Conservation (phyloP, 2,888 invertebrate species). For the Phengaris arion region DNA sequence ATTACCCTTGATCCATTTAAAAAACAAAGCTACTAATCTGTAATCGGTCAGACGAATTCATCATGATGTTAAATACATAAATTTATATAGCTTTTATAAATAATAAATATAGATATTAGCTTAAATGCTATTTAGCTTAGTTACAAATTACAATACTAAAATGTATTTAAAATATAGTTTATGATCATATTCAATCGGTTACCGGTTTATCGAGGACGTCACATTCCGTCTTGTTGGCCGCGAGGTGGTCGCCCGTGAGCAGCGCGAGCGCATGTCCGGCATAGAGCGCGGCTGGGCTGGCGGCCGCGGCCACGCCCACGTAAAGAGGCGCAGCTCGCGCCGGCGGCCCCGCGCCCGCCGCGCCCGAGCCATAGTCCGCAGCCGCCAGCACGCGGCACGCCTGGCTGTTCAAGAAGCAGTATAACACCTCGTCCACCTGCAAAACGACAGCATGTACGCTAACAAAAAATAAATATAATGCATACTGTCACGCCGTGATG, state of each 20-base stretch:
- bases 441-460: background rate
- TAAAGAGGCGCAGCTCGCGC: conserved; percentile 76
- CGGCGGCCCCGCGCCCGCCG: conserved; percentile 70
- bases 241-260: conserved; percentile 75
- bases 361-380: conserved; percentile 65
- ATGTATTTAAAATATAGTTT: too few relatives aligned
- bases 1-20: too few relatives aligned
- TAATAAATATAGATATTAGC: too few relatives aligned
- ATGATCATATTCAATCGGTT: background rate
- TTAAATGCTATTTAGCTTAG: too few relatives aligned
- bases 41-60: too few relatives aligned
- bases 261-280: conserved; percentile 82
- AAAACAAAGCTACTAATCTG: too few relatives aligned
- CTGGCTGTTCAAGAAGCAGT: conserved; percentile 86
- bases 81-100: too few relatives aligned
- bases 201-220: conserved; percentile 39
- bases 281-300: conserved; percentile 69
- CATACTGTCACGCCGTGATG: too few relatives aligned
- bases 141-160: too few relatives aligned
- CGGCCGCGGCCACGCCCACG: conserved; percentile 79
- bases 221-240: conserved; percentile 46
- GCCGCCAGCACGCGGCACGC: conserved; percentile 83
- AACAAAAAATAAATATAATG: too few relatives aligned
- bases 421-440: conserved; percentile 85
- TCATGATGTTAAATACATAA: too few relatives aligned